Conservation (phyloP, 1,140 invertebrate genomes). For the Drosophila teissieri region DNA sequence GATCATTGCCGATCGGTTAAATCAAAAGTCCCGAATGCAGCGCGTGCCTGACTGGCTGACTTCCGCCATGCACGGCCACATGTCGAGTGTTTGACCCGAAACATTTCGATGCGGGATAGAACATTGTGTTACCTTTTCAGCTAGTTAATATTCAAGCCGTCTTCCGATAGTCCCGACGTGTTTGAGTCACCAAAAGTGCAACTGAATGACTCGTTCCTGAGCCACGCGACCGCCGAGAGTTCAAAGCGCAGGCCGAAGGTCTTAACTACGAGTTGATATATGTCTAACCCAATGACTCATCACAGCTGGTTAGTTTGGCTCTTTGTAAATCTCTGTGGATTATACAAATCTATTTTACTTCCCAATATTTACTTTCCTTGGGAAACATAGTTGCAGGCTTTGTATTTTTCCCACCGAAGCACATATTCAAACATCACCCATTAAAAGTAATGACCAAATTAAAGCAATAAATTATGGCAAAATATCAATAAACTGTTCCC, state of each 20-base stretch:
- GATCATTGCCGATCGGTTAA: constrained; percentile 37
- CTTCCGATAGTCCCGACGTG: constrained; percentile 65
- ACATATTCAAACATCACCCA: not conserved
- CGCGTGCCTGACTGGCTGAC: constrained; percentile 63
- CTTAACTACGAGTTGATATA: constrained; percentile 47
- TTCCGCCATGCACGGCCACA: constrained; percentile 42
- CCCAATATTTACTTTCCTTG: not conserved
- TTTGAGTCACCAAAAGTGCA: constrained; percentile 67
- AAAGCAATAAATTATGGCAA: not conserved
- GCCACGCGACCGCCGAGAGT: constrained; percentile 62
- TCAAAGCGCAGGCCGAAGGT: constrained; percentile 61
- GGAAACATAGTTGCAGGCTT: too few relatives aligned
- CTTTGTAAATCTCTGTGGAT: not conserved
- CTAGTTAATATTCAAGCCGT: constrained; percentile 75
- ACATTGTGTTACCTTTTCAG: constrained; percentile 9
- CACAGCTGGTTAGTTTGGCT: constrained; percentile 11
- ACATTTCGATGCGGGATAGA: constrained; percentile 16
- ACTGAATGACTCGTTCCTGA: constrained; percentile 40
- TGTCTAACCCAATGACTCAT: constrained; percentile 58
- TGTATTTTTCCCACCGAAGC: not conserved
- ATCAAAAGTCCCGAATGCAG: constrained; percentile 45
- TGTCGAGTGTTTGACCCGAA: constrained; percentile 33
- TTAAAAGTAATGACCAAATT: not conserved
- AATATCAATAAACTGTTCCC: constrained; percentile 1
- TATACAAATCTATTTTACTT: not conserved